Percentiles rank a stretch among this genome's conserved stretches.
phyloP scores from a whole-genome alignment of 2,113 vertebrate genomes.

The Apteryx mantelli region DNA sequence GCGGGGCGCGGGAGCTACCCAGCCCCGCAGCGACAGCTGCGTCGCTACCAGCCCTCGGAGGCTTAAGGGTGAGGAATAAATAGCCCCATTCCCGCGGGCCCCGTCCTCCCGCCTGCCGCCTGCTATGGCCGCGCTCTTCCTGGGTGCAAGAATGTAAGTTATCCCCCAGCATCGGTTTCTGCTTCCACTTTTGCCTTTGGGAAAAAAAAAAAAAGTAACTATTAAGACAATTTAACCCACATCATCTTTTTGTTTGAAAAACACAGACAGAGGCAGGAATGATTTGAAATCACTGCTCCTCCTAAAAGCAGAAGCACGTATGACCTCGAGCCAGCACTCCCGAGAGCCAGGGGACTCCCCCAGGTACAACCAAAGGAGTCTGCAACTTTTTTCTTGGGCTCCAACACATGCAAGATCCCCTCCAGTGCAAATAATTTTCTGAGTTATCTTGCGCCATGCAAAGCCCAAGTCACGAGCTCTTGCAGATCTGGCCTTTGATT shows the following conservation, averaged over 20 bases:
- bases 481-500: not conserved
- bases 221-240: not conserved
- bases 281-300: not conserved
- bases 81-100: not conserved
- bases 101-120: not conserved
- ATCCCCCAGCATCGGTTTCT: slow-evolving; percentile 19
- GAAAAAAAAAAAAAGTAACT: not conserved
- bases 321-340: not conserved
- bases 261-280: not conserved
- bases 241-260: not conserved
- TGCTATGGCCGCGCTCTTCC: not conserved
- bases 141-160: not conserved
- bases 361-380: not conserved
- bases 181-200: not conserved
- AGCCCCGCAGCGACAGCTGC: slow-evolving; percentile 51
- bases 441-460: not conserved
- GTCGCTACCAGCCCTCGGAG: not conserved
- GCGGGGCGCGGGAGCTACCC: not conserved
- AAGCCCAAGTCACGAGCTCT: not conserved
- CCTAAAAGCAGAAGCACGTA: not conserved
- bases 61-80: slow-evolving; percentile 59
- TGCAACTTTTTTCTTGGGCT: not conserved
- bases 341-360: too few species aligned
- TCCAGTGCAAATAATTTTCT: not conserved
- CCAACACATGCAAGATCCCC: not conserved